These are phyloP conservation scores for Drosophila insularis DNA, from an alignment of 1,140 invertebrate genomes.

Conservation along the genomic window DNA sequence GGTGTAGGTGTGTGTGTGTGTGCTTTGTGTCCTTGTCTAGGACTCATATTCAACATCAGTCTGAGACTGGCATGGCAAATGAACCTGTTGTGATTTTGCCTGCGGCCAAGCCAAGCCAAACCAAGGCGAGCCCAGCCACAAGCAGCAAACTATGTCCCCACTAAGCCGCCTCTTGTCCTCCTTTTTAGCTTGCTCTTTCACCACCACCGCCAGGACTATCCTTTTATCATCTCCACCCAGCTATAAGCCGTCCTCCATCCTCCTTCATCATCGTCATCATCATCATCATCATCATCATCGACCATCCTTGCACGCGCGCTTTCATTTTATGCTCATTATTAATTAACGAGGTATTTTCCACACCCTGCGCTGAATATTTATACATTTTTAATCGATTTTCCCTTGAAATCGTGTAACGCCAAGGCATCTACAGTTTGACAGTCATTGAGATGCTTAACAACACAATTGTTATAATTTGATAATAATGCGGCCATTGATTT, in stretches of 20 bases:
- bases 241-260: not conserved
- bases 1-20: conserved; percentile 26
- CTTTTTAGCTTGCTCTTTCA: not conserved
- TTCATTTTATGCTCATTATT: conserved; percentile 75
- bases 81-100: conserved; percentile 67
- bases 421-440: conserved; percentile 9
- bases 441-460: conserved; percentile 9
- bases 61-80: conserved; percentile 34
- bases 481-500: not conserved
- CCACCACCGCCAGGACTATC: too few relatives aligned
- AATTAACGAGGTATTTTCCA: conserved; percentile 78
- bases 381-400: conserved; percentile 74
- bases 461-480: not conserved
- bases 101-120: conserved; percentile 22
- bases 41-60: conserved; percentile 7
- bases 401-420: conserved; percentile 9
- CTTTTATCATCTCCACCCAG: too few relatives aligned
- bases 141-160: conserved; percentile 10
- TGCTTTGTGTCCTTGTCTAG: conserved; percentile 34
- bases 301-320: conserved; percentile 60
- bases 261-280: not conserved
- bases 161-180: not conserved
- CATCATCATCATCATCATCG: not conserved
- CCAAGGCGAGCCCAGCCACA: conserved; percentile 17
- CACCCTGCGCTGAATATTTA: conserved; percentile 68